A percentile compares a stretch with the other conserved stretches of the same genome.
These are phyloP conservation scores for Cheilosia soror DNA, from an alignment of 2,888 invertebrate species.

Conservation along the genomic window DNA sequence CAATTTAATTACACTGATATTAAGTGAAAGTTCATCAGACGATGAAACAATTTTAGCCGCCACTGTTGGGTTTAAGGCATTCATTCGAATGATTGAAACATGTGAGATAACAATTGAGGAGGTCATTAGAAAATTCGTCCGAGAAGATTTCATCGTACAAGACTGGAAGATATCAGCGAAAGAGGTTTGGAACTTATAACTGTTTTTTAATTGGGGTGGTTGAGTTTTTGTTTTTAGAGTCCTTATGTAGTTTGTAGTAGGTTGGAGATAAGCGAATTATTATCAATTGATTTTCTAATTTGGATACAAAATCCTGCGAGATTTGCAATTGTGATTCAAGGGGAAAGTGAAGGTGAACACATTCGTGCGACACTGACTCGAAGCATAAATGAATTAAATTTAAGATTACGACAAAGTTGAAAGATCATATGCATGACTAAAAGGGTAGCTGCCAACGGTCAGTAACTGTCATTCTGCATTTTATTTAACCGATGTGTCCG, in stretches of 20 bases:
- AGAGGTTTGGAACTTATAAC: conserved; percentile 81
- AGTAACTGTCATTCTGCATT: too few relatives aligned
- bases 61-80: conserved; percentile 93
- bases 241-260: background rate
- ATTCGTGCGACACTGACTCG: too few relatives aligned
- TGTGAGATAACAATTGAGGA: conserved; percentile 93
- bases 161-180: conserved; percentile 89
- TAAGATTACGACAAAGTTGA: too few relatives aligned
- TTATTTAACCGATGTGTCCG: too few relatives aligned
- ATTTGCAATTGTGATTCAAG: too few relatives aligned
- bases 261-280: background rate
- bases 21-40: conserved; percentile 91
- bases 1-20: conserved; percentile 91
- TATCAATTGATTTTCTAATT: too few relatives aligned
- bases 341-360: too few relatives aligned
- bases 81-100: conserved; percentile 93
- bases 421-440: too few relatives aligned
- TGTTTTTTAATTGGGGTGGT: background rate
- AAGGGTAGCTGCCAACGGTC: too few relatives aligned
- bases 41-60: conserved; percentile 91
- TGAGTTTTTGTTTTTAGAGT: background rate
- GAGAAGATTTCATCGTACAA: conserved; percentile 92
- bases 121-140: conserved; percentile 91
- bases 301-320: too few relatives aligned
- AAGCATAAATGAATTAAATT: too few relatives aligned